These are phyloP conservation scores for Gymnorhina tibicen DNA, from an alignment of 2,113 vertebrate genomes.

Conservation along the genomic window DNA sequence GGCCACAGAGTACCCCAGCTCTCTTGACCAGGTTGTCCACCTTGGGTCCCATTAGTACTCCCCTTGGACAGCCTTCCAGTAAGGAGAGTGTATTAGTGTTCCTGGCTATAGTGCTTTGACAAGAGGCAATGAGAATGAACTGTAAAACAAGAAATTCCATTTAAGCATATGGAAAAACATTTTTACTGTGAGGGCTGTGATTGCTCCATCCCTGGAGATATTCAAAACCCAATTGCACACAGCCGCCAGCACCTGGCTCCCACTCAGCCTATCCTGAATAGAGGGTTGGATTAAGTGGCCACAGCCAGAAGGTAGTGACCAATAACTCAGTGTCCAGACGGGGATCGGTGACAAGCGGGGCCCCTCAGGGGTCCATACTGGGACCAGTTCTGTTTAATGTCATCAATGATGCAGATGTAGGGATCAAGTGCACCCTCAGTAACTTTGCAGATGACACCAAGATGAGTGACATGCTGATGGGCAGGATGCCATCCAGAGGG, in stretches of 20 bases:
- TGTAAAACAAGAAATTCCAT: not conserved
- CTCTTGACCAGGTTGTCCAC: not conserved
- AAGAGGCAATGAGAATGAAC: not conserved
- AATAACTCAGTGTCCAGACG: not conserved
- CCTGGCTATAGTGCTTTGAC: not conserved
- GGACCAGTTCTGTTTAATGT: not conserved
- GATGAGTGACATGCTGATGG: accelerated
- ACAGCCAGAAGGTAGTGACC: not conserved
- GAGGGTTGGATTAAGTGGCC: not conserved
- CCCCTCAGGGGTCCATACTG: not conserved
- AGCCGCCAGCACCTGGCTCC: not conserved
- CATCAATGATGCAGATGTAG: accelerated
- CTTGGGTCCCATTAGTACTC: not conserved
- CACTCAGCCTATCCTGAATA: not conserved
- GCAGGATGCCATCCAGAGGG: not conserved
- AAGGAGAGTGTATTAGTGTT: not conserved
- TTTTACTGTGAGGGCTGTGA: not conserved
- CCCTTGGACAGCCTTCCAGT: not conserved
- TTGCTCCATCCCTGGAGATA: not conserved
- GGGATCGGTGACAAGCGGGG: accelerated
- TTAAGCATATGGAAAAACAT: not conserved
- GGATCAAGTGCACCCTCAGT: not conserved
- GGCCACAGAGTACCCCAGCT: not conserved
- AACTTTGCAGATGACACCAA: not conserved
- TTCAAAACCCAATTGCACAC: not conserved